phyloP scores from a whole-genome alignment of 1,140 invertebrate species.

The Drosophila lacertosa region DNA sequence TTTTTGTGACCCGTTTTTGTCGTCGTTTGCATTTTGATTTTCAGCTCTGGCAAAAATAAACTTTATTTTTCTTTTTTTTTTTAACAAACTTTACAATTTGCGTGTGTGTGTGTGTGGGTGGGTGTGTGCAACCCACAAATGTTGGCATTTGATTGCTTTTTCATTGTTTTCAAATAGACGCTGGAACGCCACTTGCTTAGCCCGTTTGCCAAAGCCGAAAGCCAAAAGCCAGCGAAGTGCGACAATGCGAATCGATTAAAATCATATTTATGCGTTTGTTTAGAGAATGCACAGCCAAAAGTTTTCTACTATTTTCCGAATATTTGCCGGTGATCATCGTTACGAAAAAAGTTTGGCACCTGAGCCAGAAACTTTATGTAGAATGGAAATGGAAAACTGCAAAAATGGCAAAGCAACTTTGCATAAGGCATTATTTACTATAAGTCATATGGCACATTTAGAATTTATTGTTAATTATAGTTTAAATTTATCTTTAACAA shows the following conservation, averaged over 20 bases:
- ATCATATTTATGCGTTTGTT: constrained; percentile 70
- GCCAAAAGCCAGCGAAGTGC: constrained; percentile 26
- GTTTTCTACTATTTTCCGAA: constrained; percentile 34
- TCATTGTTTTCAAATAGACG: constrained; percentile 78
- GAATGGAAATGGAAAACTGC: too few relatives aligned
- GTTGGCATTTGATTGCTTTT: constrained; percentile 74
- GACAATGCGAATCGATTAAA: constrained; percentile 69
- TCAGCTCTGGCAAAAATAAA: constrained; percentile 21
- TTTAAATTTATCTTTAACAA: too few relatives aligned
- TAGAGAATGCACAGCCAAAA: constrained; percentile 26
- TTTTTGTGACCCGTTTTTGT: constrained; percentile 5
- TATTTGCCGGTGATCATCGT: neutral
- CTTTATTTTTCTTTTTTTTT: constrained; percentile 12
- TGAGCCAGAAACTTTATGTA: too few relatives aligned
- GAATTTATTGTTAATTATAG: too few relatives aligned
- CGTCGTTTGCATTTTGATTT: constrained; percentile 20
- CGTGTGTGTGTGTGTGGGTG: constrained; percentile 36
- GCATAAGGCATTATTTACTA: too few relatives aligned
- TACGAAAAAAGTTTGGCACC: neutral
- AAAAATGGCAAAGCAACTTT: too few relatives aligned
- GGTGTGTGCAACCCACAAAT: constrained; percentile 41
- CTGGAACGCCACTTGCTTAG: neutral
- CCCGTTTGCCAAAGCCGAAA: neutral
- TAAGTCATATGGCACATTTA: too few relatives aligned
- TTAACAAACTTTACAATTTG: constrained; percentile 64